Conservation (phyloP, 2,797 vertebrate species). For the Macroramphosus scolopax region DNA sequence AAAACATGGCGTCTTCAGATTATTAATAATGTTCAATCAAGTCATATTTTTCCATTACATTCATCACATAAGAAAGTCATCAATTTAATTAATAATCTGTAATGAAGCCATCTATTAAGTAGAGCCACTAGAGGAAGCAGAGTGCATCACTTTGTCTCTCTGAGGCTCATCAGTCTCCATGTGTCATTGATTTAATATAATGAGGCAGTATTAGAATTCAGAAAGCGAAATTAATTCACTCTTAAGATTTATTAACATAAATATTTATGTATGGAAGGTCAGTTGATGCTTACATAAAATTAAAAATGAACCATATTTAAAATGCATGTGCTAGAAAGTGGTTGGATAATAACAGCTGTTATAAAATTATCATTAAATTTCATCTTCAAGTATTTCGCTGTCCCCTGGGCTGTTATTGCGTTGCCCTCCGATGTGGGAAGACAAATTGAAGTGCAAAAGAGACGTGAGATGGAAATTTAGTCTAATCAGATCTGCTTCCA, state of each 20-base stretch:
- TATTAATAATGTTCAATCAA: constrained; percentile 4
- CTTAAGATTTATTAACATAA: constrained; percentile 13
- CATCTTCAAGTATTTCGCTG: constrained; percentile 16
- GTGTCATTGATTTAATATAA: constrained; percentile 25
- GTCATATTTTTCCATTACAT: constrained; percentile 29
- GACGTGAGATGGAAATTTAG: constrained; percentile 19
- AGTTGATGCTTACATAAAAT: constrained; percentile 1
- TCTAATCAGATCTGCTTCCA: constrained; percentile 32
- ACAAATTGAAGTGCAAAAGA: no score
- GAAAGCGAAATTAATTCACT: constrained; percentile 1
- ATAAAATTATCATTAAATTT: constrained; percentile 33
- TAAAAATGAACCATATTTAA: neutral
- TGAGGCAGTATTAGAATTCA: constrained; percentile 21
- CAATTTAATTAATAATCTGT: constrained; percentile 16
- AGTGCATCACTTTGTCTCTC: constrained; percentile 2
- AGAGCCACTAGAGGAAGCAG: constrained; percentile 8
- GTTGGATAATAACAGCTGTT: constrained; percentile 1
- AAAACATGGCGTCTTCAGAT: constrained; percentile 10
- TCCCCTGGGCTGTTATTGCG: constrained; percentile 26
- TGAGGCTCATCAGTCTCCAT: constrained; percentile 16
- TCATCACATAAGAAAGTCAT: constrained; percentile 15
- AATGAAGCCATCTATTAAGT: constrained; percentile 10
- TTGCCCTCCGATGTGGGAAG: no score
- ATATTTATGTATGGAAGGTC: constrained; percentile 13
- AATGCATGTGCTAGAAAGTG: neutral